Base-by-base conservation (phyloP, 2,113 vertebrate genomes). In the Mustelus asterias region DNA sequence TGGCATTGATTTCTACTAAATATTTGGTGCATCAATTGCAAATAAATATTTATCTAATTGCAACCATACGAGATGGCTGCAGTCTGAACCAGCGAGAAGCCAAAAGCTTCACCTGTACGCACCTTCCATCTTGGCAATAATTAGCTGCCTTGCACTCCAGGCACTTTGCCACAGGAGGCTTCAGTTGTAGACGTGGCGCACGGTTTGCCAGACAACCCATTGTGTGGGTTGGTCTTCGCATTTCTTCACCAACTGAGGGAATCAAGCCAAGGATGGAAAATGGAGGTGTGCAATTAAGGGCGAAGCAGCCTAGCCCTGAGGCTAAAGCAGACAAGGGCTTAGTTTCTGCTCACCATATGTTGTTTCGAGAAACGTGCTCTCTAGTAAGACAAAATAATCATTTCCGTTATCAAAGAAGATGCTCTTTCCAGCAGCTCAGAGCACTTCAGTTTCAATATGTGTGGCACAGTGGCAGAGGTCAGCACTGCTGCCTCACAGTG, bases 311-410 rank as follows among this genome's bases (percentile, higher is more conserved):
- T 29, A 18, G 14, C 44, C 69, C 94, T 33, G 22, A 95, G 94
- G 94, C 94, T 54, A 54, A 70, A 95, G 67, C 94, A 72, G 67
- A 95, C 65, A 44, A 44, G 94, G 94, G 14, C 72, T 95, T 76
- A 0, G 69, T 72, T 72, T 95, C 94, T 95, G 94, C 26, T 76
- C 67, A 72, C 94, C 94, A 76, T 95, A 95, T 95, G 94, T 95
- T 95, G 94, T 72, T 95, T 95, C 44, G 0, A 72, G 41, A 95
- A 95, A 95, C 54, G 11, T 29, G 69, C 94, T 95, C 48, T 72
- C 67, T 54, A 95, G 20, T 95, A 72, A 70, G 24, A 26, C 65
- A 95, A 95, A 95, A 95, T 70, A 95, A 70, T 72, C 22, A 26
- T 95, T 44, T 44, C 48, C 67, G 33, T 95, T 54, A 72, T 95